A percentile compares a stretch with the other conserved stretches of the same genome.
Conservation (phyloP, 2,113 vertebrate genomes). For the Strix aluco region DNA sequence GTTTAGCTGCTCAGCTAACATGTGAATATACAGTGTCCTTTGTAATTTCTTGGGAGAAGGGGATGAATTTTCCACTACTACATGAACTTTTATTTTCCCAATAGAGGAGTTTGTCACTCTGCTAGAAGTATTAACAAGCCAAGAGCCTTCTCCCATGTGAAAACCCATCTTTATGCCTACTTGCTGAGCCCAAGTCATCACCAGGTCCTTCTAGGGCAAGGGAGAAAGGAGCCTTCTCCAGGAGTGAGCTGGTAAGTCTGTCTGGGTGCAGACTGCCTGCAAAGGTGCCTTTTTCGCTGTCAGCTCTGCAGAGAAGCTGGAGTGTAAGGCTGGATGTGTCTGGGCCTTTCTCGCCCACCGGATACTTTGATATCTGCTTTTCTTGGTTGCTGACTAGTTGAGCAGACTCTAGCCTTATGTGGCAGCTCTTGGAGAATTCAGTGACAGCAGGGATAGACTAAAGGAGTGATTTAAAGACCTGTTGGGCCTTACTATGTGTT, state of each 20-base stretch:
- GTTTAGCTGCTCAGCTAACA: not conserved
- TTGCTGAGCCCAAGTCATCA: not conserved
- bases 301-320: not conserved
- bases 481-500: not conserved
- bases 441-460: not conserved
- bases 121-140: not conserved
- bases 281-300: not conserved
- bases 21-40: not conserved
- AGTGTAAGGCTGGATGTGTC: not conserved
- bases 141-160: not conserved
- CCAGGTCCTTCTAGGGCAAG: not conserved
- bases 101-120: not conserved
- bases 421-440: not conserved
- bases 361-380: not conserved
- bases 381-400: not conserved
- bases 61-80: constrained; percentile 7
- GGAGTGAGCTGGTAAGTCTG: not conserved
- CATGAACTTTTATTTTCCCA: not conserved
- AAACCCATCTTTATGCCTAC: not conserved
- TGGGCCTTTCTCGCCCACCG: not conserved
- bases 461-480: not conserved
- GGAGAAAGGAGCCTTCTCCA: not conserved
- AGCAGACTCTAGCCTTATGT: not conserved
- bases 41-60: not conserved
- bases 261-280: not conserved